phyloP scores from a whole-genome alignment of 2,113 vertebrate species.

The Eublepharis macularius region DNA sequence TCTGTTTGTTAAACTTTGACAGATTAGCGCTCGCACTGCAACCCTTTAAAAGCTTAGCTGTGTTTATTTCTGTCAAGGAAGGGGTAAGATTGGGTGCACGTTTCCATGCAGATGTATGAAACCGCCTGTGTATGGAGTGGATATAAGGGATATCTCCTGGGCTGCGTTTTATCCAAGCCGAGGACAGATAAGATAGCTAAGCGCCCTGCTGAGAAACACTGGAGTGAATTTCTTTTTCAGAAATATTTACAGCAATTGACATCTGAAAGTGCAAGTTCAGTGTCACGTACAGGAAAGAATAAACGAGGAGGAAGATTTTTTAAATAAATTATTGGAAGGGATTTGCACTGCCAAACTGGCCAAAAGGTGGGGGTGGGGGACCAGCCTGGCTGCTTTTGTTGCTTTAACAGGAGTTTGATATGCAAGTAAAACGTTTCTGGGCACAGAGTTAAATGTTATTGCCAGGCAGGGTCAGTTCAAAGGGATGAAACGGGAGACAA shows the following conservation, averaged over 20 bases:
- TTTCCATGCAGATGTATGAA: conserved; percentile 35
- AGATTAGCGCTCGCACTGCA: conserved; percentile 61
- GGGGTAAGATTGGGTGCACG: conserved; percentile 54
- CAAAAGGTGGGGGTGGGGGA: too few relatives aligned
- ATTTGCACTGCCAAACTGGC: too few relatives aligned
- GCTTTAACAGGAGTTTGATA: too few relatives aligned
- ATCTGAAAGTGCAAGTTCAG: conserved; percentile 50
- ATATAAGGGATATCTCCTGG: accelerated
- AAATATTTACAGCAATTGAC: conserved; percentile 36
- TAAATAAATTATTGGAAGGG: too few relatives aligned
- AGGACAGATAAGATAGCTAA: background rate
- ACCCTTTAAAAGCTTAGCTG: conserved; percentile 58
- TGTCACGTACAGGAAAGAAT: conserved; percentile 33
- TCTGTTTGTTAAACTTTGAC: conserved; percentile 53
- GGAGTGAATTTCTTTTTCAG: background rate
- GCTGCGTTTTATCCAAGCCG: background rate
- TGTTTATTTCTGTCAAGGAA: conserved; percentile 65
- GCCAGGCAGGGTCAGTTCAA: too few relatives aligned
- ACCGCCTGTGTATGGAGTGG: background rate
- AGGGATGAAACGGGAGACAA: background rate
- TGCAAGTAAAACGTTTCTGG: too few relatives aligned
- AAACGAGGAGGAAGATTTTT: background rate
- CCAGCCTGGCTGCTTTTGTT: too few relatives aligned
- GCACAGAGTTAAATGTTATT: too few relatives aligned
- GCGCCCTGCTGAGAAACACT: conserved; percentile 11